phyloP scores from a whole-genome alignment of 2,797 vertebrate genomes.

The Euphonia xanthogaster region DNA sequence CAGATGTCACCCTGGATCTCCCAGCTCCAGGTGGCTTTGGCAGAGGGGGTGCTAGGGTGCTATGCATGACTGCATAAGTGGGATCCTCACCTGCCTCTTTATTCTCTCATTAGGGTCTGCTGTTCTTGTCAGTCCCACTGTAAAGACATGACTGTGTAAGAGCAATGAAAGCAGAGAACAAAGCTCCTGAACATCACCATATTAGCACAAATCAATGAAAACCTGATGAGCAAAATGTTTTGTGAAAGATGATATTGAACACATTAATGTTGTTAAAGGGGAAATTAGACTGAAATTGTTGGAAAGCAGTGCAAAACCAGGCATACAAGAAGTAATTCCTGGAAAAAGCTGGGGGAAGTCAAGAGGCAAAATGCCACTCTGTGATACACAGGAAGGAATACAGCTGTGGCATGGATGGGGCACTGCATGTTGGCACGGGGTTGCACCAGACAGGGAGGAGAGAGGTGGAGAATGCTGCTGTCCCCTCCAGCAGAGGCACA shows the following conservation, averaged over 20 bases:
- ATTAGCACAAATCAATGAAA: background rate
- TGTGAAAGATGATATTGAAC: background rate
- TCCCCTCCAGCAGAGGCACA: background rate
- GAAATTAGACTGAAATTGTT: background rate
- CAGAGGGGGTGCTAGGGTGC: too few relatives aligned
- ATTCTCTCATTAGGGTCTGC: background rate
- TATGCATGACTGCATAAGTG: accelerated
- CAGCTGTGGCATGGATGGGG: background rate
- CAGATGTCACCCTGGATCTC: background rate
- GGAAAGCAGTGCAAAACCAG: background rate
- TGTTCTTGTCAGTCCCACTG: background rate
- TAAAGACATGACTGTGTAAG: background rate
- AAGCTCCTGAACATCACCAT: background rate
- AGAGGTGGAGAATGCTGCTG: background rate
- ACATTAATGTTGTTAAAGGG: background rate
- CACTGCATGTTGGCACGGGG: accelerated
- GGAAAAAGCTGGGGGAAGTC: background rate
- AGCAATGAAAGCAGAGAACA: background rate
- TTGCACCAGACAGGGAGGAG: background rate
- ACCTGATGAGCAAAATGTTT: background rate
- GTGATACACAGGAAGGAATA: background rate
- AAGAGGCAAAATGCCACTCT: background rate
- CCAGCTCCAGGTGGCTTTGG: background rate
- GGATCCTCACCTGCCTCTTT: background rate
- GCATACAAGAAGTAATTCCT: background rate